Percentiles rank a stretch among this genome's conserved stretches.
phyloP scores from a whole-genome alignment of 2,797 vertebrate genomes.

The Denticeps clupeoides region DNA sequence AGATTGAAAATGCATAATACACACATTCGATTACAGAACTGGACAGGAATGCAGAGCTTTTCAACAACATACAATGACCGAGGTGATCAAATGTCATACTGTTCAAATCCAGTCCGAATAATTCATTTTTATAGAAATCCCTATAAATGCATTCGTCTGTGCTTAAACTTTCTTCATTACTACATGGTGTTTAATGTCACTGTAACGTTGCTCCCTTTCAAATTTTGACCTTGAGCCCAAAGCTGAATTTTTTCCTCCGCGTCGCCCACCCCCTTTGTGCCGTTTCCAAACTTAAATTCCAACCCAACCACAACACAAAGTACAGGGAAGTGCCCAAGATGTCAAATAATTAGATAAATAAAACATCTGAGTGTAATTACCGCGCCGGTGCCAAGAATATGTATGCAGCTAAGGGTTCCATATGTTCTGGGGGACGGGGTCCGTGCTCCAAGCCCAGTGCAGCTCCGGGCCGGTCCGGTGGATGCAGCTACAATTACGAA shows the following conservation, averaged over 20 bases:
- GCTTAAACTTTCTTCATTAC: neutral
- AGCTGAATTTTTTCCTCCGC: conserved; percentile 29
- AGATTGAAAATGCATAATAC: too few relatives aligned
- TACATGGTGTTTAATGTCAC: neutral
- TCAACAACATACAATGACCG: too few relatives aligned
- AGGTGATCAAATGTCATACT: too few relatives aligned
- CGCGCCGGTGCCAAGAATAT: neutral
- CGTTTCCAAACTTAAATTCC: conserved; percentile 29
- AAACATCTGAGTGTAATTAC: neutral
- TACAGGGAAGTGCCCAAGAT: conserved; percentile 2
- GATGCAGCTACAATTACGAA: conserved; percentile 36
- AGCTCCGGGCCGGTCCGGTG: conserved; percentile 14
- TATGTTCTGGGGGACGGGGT: neutral
- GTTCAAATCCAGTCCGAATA: too few relatives aligned
- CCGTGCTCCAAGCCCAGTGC: neutral
- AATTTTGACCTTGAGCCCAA: conserved; percentile 14
- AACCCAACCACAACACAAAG: conserved; percentile 22
- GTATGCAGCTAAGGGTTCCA: conserved; percentile 6
- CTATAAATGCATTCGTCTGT: neutral
- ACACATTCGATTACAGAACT: too few relatives aligned
- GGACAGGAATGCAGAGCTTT: too few relatives aligned
- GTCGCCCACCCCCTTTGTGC: conserved; percentile 30
- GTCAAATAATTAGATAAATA: conserved; percentile 15
- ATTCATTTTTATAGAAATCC: too few relatives aligned
- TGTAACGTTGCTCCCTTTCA: conserved; percentile 17